Base-by-base conservation (phyloP, 2,113 vertebrate genomes). In the Monarcha castaneiventris region DNA sequence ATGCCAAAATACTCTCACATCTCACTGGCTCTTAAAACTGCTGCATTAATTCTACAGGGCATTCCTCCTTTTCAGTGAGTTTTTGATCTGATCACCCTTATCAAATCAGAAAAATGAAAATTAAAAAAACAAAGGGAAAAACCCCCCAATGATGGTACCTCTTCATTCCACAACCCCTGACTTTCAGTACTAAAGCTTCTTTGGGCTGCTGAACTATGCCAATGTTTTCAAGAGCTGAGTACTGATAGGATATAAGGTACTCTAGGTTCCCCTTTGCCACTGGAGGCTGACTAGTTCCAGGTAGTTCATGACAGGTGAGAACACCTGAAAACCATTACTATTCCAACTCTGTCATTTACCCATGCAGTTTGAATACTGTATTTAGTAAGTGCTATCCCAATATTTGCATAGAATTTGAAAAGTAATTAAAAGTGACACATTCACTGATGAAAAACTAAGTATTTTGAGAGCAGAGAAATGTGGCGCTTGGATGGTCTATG, bases 91-190 rank as follows among this genome's bases (percentile, higher is more conserved):
- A 88, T 21, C 5, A 8, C 18, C 22, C 20, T 7, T 54, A 84
- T 9, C 33, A 87, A 58, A 63, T 9, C 1, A 2, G 16, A 63
- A 73, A 30, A 41, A 49, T 0, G 0, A 22, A 37, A 55, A 59
- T 7, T 5, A 21, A 72, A 16, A 49, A 8, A 21, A 3, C 5
- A 16, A 73, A 87, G 22, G 27, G 26, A 30, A 67, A 41, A 8
- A 4, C 1, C 6, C 6, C 30, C 18, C 48, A n/a, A 2, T 2
- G 1, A 72, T 37, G 33, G 25, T 23, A 59, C 13, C 33, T 74
- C 39, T 78, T 69, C 33, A 37, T 18, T 68, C 26, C 35, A 66
- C 6, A 84, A 43, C 3, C 4, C 27, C 16, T 37, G 26, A 44
- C 18, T 72, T 81, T 72, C 33, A 56, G n/a, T 55, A 75, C 33